phyloP scores from a whole-genome alignment of 2,113 vertebrate species.

The Ageneiosus marmoratus region DNA sequence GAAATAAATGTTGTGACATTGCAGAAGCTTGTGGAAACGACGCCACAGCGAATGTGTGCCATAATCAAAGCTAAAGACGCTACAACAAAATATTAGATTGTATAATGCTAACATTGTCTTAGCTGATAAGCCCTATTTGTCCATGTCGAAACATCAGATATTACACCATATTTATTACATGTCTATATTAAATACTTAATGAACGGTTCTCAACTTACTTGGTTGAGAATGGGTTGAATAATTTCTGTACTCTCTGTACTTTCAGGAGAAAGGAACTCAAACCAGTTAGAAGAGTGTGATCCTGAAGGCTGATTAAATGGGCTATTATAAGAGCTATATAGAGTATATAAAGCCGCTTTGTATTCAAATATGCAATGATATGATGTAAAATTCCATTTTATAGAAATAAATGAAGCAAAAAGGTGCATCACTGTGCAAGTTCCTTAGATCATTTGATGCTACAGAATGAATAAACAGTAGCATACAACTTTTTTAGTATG shows the following conservation, averaged over 20 bases:
- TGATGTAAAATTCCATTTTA: background rate
- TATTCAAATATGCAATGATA: background rate
- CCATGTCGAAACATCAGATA: too few relatives aligned
- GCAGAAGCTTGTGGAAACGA: too few relatives aligned
- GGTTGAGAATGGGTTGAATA: background rate
- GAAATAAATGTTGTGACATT: too few relatives aligned
- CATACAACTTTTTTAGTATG: too few relatives aligned
- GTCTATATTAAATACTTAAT: background rate
- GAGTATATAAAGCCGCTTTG: background rate
- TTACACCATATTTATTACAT: background rate
- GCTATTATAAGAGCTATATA: background rate
- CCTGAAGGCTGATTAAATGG: background rate
- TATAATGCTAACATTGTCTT: background rate
- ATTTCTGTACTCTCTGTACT: background rate
- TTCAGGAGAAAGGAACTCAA: background rate
- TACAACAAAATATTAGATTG: too few relatives aligned
- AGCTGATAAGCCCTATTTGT: background rate
- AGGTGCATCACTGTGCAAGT: background rate
- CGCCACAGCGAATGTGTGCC: too few relatives aligned
- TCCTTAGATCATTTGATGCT: background rate
- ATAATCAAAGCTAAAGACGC: too few relatives aligned
- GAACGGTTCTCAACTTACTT: background rate
- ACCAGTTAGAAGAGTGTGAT: too few relatives aligned
- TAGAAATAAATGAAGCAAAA: background rate
- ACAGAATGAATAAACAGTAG: background rate